Evolutionary conservation across 1,140 invertebrate genomes (phyloP), one percentile per base, ranked within the genome.

Genomic region (Phymorhynchus buccinoides): DNA sequence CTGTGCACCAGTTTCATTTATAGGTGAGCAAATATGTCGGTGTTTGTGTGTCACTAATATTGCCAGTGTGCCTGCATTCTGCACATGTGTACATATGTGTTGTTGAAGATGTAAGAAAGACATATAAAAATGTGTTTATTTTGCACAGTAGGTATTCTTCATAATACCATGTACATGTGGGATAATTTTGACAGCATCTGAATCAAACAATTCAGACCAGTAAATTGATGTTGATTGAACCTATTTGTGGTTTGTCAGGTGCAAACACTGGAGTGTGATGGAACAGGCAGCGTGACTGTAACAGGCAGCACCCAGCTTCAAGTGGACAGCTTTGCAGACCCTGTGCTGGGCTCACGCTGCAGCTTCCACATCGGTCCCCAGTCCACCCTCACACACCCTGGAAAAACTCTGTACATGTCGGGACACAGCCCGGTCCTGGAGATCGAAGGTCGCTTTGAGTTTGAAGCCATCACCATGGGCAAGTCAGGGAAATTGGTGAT

Each of bases 301-400:
- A 68, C 35, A 4, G 81, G 62, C 41, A 56, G 62, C 41, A 71
- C 81, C 27, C 32, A 37, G 18, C 66, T 83, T 3, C 52, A 71
- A 41, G 52, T 84, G 30, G 32, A 77, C 3, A 84, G 27, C 32
- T 84, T 84, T 44, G 37, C 14, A 18, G 71, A 75, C 75, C 71
- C 66, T 62, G 35, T 52, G 27, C 42, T 35, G 35, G 84, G 78
- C 48, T 75, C 85, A 39, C 35, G 44, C 18, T 82, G 73, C 44
- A 86, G 80, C n/a, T 82, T 86, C 35, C n/a, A 48, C n/a, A 37
- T 86, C 35, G 85, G 80, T 39, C 71, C 73, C 32, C 14, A 62
- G 27, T 82, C 85, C 16, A 27, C 18, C 3, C 83, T 84, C 30
- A 35, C 9, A 6, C 83, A 85, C 75, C 41, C 81, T 27, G 66